Evolutionary conservation across 2,113 vertebrate genomes (phyloP).

Genomic region (Chrysemys picta): DNA sequence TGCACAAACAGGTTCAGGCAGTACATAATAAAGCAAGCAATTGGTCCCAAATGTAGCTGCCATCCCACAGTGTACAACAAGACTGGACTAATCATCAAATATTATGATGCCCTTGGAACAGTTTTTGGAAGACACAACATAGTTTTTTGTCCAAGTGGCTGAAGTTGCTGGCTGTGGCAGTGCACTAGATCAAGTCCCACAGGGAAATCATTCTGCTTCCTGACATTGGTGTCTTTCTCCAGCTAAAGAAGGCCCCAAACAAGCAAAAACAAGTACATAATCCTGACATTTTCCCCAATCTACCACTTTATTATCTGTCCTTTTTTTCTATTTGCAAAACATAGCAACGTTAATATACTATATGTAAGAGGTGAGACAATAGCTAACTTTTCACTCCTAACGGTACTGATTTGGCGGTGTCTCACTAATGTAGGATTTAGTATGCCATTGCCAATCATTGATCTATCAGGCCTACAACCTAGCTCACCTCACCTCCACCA

Average conservation of each 20-base stretch:
- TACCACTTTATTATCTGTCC: slow-evolving; percentile 20
- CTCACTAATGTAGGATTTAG: not conserved
- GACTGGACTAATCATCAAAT: slow-evolving; percentile 39
- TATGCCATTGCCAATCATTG: not conserved
- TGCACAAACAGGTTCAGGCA: slow-evolving; percentile 48
- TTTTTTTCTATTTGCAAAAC: slow-evolving; percentile 17
- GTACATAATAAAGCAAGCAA: slow-evolving; percentile 39
- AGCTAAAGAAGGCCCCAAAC: slow-evolving; percentile 15
- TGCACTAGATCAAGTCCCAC: not conserved
- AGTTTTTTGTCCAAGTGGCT: slow-evolving; percentile 43
- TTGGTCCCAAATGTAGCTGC: slow-evolving; percentile 37
- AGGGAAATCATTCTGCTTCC: slow-evolving; percentile 12
- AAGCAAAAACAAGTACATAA: slow-evolving; percentile 21
- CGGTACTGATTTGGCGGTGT: not conserved
- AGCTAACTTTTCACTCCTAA: not conserved
- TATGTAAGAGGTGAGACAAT: not conserved
- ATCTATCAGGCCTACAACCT: not conserved
- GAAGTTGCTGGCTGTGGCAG: slow-evolving; percentile 32
- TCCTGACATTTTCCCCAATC: not conserved
- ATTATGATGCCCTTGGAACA: slow-evolving; percentile 66
- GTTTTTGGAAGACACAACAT: slow-evolving; percentile 55
- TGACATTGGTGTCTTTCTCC: not conserved
- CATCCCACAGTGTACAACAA: slow-evolving; percentile 43
- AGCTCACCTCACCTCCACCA: not conserved
- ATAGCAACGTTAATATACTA: not conserved